Evolutionary conservation across 2,797 vertebrate genomes (phyloP), one percentile per base, ranked within the genome.

Genomic region (Rousettus madagascariensis): DNA sequence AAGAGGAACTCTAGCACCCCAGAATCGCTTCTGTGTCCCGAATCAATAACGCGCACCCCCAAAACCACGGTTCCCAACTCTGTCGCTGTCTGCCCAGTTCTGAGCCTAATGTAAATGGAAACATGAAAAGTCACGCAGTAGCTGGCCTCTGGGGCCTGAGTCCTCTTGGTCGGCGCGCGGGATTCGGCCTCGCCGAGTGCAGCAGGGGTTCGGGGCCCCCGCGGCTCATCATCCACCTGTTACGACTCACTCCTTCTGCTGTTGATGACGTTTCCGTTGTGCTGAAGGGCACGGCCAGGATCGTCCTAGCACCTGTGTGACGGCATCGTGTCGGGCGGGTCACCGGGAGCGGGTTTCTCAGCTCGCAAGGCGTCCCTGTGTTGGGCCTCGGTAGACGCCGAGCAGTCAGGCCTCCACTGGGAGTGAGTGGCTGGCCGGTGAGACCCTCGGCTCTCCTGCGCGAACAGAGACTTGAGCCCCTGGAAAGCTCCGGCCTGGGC

Each of bases 171-270:
- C 17, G 17, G 1, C 26, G 0, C 6, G 30, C 38, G 72, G 49
- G 59, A 22, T 5, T 28, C 36, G 7, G 59, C 80, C n/a, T 2
- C 7, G 41, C 30, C 0, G 8, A 15, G 30, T 1, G 2, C 61
- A 6, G 79, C 19, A 0, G 59, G 6, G 3, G 43, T 8, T 15
- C 19, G 2, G 0, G n/a, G 49, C 53, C 26, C 7, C 72, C n/a
- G 0, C 4, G 20, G 41, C 61, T 6, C 12, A 0, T 6, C 0
- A 7, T 53, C 15, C 1, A 12, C 24, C 9, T 6, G 6, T 15
- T 28, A 3, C 19, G 51, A 12, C 26, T 3, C 8, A 6, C 17
- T 72, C 36, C 3, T 15, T 4, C 46, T 26, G 4, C 66, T 53
- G 20, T 33, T 22, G 36, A 2, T 1, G n/a, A 5, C 7, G 19